Evolutionary conservation across 2,888 invertebrate genomes (phyloP).

Genomic region (Ommatoiulus sabulosus): DNA sequence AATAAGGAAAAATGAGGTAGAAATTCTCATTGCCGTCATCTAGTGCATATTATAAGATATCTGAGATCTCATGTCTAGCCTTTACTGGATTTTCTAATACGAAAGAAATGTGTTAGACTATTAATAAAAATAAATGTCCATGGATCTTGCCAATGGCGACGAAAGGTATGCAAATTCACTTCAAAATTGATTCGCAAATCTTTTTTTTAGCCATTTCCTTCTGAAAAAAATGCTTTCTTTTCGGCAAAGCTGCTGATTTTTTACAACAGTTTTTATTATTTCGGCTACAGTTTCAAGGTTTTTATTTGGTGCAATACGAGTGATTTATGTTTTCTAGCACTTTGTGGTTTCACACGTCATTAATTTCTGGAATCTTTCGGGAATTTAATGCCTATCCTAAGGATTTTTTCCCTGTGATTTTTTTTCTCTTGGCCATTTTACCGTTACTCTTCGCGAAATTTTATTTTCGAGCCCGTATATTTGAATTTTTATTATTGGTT

Average conservation of each 20-base stretch:
- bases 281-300: neutral
- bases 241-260: neutral
- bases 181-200: too few relatives aligned
- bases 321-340: neutral
- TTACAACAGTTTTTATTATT: neutral
- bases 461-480: neutral
- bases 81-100: too few relatives aligned
- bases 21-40: too few relatives aligned
- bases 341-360: slow-evolving; percentile 13
- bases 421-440: neutral
- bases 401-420: neutral
- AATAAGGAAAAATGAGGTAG: too few relatives aligned
- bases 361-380: neutral
- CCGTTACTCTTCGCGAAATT: neutral
- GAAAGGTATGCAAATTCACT: too few relatives aligned
- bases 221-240: neutral
- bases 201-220: neutral
- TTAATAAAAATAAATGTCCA: too few relatives aligned
- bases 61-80: too few relatives aligned
- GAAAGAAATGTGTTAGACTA: too few relatives aligned
- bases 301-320: neutral
- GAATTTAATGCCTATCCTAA: neutral
- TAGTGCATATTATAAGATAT: too few relatives aligned
- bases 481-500: neutral
- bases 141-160: too few relatives aligned